A percentile compares a stretch with the other conserved stretches of the same genome.
These are phyloP conservation scores for Adineta ricciae DNA, from an alignment of 2,888 invertebrate species.

Conservation along the genomic window DNA sequence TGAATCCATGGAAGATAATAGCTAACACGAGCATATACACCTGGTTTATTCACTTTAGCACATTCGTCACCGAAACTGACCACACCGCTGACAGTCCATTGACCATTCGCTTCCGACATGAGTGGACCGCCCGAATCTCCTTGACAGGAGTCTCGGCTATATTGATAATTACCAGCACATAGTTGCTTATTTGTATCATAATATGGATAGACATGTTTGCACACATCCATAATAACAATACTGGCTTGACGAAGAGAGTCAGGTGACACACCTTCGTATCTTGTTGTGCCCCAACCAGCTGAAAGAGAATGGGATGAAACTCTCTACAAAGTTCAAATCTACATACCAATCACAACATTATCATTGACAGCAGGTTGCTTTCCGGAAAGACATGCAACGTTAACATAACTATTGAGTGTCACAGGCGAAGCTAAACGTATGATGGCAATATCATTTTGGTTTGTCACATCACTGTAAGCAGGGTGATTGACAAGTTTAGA, in stretches of 20 bases:
- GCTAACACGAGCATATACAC: constrained; percentile 18
- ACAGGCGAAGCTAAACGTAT: background rate
- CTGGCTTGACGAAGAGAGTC: background rate
- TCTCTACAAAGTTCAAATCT: too few species aligned
- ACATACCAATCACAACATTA: background rate
- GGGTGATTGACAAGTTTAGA: background rate
- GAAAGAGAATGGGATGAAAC: background rate
- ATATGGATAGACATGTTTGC: background rate
- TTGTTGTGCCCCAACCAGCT: constrained; percentile 7
- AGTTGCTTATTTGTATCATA: background rate
- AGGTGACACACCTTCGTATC: background rate
- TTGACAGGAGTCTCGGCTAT: background rate
- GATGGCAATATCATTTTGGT: background rate
- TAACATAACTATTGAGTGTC: background rate
- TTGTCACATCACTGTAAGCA: background rate
- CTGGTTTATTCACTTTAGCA: background rate
- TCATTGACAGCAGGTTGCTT: background rate
- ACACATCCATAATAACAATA: background rate
- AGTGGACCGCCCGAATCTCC: constrained; percentile 14
- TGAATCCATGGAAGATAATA: background rate
- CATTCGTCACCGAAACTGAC: constrained; percentile 5
- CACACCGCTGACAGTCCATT: background rate
- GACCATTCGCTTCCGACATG: background rate
- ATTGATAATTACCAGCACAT: background rate
- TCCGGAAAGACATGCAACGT: background rate